These are phyloP conservation scores for Onchidella celtica DNA, from an alignment of 2,888 invertebrate genomes.

Conservation along the genomic window DNA sequence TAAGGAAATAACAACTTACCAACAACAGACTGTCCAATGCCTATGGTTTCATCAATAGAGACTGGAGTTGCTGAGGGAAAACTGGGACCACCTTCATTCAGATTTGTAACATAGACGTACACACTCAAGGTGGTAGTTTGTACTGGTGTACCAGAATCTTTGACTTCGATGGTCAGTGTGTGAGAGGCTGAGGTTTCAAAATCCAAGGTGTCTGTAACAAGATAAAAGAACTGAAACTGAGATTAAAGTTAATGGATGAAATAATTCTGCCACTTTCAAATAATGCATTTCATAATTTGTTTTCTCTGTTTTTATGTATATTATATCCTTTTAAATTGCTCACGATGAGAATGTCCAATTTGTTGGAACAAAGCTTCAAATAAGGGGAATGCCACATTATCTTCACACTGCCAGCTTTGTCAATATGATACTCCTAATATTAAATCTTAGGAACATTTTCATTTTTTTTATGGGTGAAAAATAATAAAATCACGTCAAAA, in stretches of 20 bases:
- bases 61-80: constrained; percentile 53
- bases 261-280: too few relatives aligned
- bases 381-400: too few relatives aligned
- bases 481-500: too few relatives aligned
- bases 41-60: constrained; percentile 55
- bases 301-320: too few relatives aligned
- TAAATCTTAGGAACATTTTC: too few relatives aligned
- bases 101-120: constrained; percentile 60
- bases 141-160: constrained; percentile 38
- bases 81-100: constrained; percentile 64
- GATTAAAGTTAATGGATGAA: neutral
- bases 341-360: too few relatives aligned
- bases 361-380: too few relatives aligned
- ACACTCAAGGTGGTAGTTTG: constrained; percentile 56
- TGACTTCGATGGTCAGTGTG: constrained; percentile 51
- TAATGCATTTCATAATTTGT: too few relatives aligned
- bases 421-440: too few relatives aligned
- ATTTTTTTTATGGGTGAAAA: too few relatives aligned
- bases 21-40: constrained; percentile 49
- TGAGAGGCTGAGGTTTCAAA: constrained; percentile 54
- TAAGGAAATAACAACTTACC: too few relatives aligned
- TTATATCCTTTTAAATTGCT: too few relatives aligned
- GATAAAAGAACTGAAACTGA: neutral
- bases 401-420: neutral
- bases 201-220: constrained; percentile 56